These are phyloP conservation scores for Eupithecia dodoneata DNA, from an alignment of 2,888 invertebrate genomes.

Conservation along the genomic window DNA sequence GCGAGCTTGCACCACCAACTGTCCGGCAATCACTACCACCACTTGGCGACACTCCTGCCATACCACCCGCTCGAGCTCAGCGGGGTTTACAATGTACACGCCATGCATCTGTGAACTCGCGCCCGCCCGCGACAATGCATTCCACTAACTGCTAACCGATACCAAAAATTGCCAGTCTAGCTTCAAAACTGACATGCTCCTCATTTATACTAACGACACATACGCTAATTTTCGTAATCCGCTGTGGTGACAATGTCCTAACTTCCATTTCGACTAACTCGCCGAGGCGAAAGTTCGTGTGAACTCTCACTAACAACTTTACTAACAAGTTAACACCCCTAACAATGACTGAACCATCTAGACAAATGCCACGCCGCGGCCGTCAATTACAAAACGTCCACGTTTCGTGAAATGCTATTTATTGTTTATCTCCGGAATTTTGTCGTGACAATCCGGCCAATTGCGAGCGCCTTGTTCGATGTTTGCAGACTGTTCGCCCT, in stretches of 20 bases:
- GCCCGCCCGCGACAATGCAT: conserved; percentile 79
- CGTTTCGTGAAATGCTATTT: conserved; percentile 76
- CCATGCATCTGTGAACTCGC: conserved; percentile 91
- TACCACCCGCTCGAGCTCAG: conserved; percentile 87
- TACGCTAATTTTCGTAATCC: conserved; percentile 70
- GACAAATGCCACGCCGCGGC: conserved; percentile 69
- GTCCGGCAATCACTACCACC: conserved; percentile 86
- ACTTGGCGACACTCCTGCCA: conserved; percentile 85
- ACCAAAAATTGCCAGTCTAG: conserved; percentile 65
- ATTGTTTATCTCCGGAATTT: conserved; percentile 77
- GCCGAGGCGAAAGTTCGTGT: conserved; percentile 75
- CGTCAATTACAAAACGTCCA: conserved; percentile 80
- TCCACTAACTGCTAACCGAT: conserved; percentile 76
- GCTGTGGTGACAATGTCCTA: conserved; percentile 74
- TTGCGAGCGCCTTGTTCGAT: conserved; percentile 71
- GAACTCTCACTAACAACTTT: conserved; percentile 79
- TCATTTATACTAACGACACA: conserved; percentile 69
- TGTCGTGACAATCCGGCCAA: conserved; percentile 75
- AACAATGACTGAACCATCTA: conserved; percentile 83
- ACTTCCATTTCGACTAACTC: conserved; percentile 76
- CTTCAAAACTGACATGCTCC: conserved; percentile 65
- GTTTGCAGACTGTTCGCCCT: conserved; percentile 79
- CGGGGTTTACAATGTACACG: conserved; percentile 89
- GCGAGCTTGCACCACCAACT: conserved; percentile 90
- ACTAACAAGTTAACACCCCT: conserved; percentile 80